A percentile compares a stretch with the other conserved stretches of the same genome.
These are phyloP conservation scores for Syngnathus acus DNA, from an alignment of 2,797 vertebrate species.

Conservation along the genomic window DNA sequence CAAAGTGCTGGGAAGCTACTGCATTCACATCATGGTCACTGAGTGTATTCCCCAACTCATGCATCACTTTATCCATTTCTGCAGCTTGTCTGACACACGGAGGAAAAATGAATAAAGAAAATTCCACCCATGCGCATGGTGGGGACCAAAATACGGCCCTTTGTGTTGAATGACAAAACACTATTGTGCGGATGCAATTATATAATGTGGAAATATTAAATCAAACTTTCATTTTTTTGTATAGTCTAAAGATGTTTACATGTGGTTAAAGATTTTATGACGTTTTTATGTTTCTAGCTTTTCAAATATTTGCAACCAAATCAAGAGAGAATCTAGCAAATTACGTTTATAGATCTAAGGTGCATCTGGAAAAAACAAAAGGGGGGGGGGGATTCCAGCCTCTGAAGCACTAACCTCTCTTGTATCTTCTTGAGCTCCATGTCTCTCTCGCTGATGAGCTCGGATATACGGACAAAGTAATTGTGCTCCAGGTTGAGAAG, in stretches of 20 bases:
- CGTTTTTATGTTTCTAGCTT: neutral
- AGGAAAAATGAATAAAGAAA: no score
- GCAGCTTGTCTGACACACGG: constrained; percentile 72
- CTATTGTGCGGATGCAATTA: neutral
- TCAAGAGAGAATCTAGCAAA: no score
- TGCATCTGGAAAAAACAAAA: neutral
- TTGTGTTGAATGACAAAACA: neutral
- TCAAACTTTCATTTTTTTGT: neutral
- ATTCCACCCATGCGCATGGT: no score
- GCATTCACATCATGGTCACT: constrained; percentile 93
- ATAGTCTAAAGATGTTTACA: neutral
- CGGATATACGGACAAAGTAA: constrained; percentile 96
- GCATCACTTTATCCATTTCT: constrained; percentile 96
- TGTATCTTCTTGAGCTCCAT: constrained; percentile 90
- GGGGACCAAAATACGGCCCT: neutral
- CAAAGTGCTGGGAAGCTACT: constrained; percentile 92
- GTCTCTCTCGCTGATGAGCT: constrained; percentile 93
- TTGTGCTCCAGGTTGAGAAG: constrained; percentile 95
- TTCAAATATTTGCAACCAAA: neutral
- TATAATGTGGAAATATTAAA: neutral
- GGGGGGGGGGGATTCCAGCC: no score
- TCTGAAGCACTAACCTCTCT: constrained; percentile 75
- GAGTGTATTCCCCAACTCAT: constrained; percentile 87
- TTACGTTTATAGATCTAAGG: neutral
- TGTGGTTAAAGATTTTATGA: neutral